Evolutionary conservation across 2,113 vertebrate species (phyloP).

Genomic region (Boulengeromyrus knoepffleri): DNA sequence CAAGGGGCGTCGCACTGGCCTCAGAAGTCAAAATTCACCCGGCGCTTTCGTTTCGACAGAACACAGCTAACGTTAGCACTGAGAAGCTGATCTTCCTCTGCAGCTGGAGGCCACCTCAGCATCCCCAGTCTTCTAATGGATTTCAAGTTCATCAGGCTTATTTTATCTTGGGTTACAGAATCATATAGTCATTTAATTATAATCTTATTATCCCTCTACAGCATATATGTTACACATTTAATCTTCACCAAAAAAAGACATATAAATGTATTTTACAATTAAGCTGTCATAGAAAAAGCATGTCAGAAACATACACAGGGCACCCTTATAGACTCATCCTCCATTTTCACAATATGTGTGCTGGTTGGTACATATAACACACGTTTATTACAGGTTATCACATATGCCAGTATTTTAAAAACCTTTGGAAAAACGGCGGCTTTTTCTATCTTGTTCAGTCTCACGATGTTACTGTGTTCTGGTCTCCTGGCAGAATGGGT

Average conservation of each 20-base stretch:
- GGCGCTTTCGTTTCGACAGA: neutral
- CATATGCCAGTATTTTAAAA: conserved; percentile 70
- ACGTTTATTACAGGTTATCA: conserved; percentile 79
- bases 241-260: conserved; percentile 62
- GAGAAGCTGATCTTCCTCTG: neutral
- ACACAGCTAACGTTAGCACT: neutral
- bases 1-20: neutral
- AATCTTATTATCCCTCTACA: conserved; percentile 44
- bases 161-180: conserved; percentile 52
- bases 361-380: neutral
- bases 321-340: conserved; percentile 56
- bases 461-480: conserved; percentile 59
- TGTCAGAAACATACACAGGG: conserved; percentile 70
- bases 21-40: neutral
- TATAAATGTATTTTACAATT: conserved; percentile 70
- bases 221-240: conserved; percentile 44
- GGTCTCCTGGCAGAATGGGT: conserved; percentile 98
- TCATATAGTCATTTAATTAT: conserved; percentile 35
- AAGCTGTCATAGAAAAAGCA: conserved; percentile 69
- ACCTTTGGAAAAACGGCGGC: conserved; percentile 51
- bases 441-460: conserved; percentile 26
- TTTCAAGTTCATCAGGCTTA: conserved; percentile 70
- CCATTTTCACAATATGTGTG: neutral
- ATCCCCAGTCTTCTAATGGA: conserved; percentile 37
- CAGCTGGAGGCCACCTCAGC: neutral